Base-by-base conservation (phyloP, 1,140 invertebrate species). In the Drosophila saltans region DNA sequence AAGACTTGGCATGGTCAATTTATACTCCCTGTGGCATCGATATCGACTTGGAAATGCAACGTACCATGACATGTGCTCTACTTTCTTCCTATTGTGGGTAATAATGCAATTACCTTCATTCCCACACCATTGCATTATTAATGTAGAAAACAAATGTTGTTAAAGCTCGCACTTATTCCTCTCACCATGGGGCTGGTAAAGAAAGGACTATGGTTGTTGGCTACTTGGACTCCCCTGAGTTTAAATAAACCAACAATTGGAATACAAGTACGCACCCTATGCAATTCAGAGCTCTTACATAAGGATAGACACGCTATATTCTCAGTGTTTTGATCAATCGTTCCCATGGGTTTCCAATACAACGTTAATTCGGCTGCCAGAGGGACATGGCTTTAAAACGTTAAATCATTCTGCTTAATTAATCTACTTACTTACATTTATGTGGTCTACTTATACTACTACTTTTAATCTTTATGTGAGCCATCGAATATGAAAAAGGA, bases 51-150 rank as follows among this genome's bases (percentile, higher is more conserved):
- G 67, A 75, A 61, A 80, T 74, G 66, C 74, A 66, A 48, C 45
- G 11, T 56, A 65, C 62, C 57, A 52, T 63, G 64, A 66, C 57
- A 76, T 86, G 72, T 82, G 81, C 30, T 56, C 81, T 72, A 80
- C 59, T 80, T 84, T 62, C 28, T 0, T 41, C 16, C 4, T 41
- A 24, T 43, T 60, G 41, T 61, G 36, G 48, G 30, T 58, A 61
- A 39, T 59, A 83, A 88, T 83, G 82, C 82, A 86, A 86, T 86
- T 88, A 86, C 78, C 72, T 66, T 76, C 68, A 39, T 60, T 58
- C 62, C 73, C 60, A 9, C 26, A 56, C 76, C 62, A 59, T 68
- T 39, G 64, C 26, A 69, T 70, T 72, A 73, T 65, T 67, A 77
- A 70, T 63, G 69, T 67, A 66, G 56, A 41, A 64, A 39, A 68